phyloP scores from a whole-genome alignment of 2,888 invertebrate genomes.

The Drosophila meridionalis region DNA sequence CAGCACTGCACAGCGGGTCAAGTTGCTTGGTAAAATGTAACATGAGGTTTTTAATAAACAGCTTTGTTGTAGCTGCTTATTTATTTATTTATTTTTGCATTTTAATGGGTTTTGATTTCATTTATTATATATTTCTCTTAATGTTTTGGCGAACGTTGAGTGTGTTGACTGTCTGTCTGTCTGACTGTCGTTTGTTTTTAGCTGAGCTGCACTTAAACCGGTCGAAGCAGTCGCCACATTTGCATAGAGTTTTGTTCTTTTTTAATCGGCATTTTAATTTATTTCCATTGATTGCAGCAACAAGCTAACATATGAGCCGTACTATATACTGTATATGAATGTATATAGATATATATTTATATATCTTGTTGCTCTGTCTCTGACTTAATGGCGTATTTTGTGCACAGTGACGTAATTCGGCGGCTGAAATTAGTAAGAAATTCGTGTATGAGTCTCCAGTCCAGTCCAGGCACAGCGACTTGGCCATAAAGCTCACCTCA shows the following conservation, averaged over 20 bases:
- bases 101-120: constrained; percentile 47
- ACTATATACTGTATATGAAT: constrained; percentile 16
- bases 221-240: constrained; percentile 60
- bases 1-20: constrained; percentile 12
- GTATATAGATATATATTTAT: constrained; percentile 2
- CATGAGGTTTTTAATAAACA: constrained; percentile 24
- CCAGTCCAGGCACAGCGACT: constrained; percentile 8
- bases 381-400: constrained; percentile 58
- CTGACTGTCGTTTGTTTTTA: constrained; percentile 47
- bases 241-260: constrained; percentile 78
- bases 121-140: constrained; percentile 37
- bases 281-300: constrained; percentile 75
- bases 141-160: constrained; percentile 29
- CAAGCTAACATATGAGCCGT: constrained; percentile 39
- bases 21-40: constrained; percentile 18
- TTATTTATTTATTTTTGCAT: constrained; percentile 20
- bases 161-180: constrained; percentile 21
- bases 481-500: constrained; percentile 28
- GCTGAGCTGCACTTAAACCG: constrained; percentile 72
- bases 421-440: constrained; percentile 65
- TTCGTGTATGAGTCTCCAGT: constrained; percentile 36
- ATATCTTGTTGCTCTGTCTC: constrained; percentile 17
- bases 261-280: constrained; percentile 69
- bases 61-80: not conserved
- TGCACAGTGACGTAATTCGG: constrained; percentile 70